phyloP scores from a whole-genome alignment of 2,797 vertebrate genomes.

The Podarcis lilfordi region DNA sequence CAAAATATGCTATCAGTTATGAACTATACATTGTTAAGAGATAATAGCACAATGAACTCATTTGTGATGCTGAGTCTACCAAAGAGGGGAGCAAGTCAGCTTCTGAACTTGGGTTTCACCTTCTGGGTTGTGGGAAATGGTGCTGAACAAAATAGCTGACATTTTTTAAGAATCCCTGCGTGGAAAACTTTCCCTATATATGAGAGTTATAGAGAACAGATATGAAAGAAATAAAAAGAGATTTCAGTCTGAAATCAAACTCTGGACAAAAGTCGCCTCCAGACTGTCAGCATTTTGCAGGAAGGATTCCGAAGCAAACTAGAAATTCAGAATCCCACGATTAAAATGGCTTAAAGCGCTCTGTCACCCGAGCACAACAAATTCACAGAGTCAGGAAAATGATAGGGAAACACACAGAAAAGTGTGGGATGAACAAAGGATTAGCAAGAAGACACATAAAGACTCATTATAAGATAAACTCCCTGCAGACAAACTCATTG shows the following conservation, averaged over 20 bases:
- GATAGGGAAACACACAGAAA: too few relatives aligned
- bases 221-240: background rate
- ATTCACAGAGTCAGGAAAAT: too few relatives aligned
- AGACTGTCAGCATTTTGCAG: too few relatives aligned
- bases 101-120: conserved; percentile 25
- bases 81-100: conserved; percentile 18
- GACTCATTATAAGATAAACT: too few relatives aligned
- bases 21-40: conserved; percentile 28
- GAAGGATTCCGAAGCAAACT: too few relatives aligned
- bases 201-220: background rate
- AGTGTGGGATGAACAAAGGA: too few relatives aligned
- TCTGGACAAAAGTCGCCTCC: background rate
- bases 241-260: background rate
- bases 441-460: too few relatives aligned
- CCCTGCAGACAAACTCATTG: too few relatives aligned
- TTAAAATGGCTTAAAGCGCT: too few relatives aligned
- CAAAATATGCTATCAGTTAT: conserved; percentile 47
- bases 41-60: conserved; percentile 45
- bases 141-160: conserved; percentile 34
- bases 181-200: background rate
- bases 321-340: too few relatives aligned
- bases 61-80: background rate
- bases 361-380: too few relatives aligned
- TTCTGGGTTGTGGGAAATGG: background rate
- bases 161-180: background rate